These are phyloP conservation scores for Podarcis cretensis DNA, from an alignment of 2,113 vertebrate genomes.

Conservation along the genomic window DNA sequence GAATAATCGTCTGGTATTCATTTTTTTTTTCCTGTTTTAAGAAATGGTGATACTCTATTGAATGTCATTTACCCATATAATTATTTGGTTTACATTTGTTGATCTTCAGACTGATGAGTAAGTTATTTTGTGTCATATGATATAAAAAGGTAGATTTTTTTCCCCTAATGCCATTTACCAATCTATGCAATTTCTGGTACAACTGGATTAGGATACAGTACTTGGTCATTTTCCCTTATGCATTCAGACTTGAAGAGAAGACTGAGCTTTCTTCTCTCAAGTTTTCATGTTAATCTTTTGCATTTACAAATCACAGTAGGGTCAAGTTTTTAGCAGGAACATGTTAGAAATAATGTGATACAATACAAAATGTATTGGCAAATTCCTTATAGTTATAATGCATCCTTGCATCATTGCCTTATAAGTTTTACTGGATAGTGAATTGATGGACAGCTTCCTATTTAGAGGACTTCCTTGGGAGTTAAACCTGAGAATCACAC, in stretches of 20 bases:
- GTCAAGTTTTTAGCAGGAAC: background rate
- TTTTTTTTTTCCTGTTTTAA: background rate
- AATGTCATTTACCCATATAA: background rate
- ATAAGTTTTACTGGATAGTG: background rate
- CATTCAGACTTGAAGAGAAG: background rate
- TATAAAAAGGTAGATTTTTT: background rate
- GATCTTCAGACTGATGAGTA: background rate
- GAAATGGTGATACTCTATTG: background rate
- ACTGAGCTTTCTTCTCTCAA: constrained; percentile 20
- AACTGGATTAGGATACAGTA: constrained; percentile 41
- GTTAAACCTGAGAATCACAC: background rate
- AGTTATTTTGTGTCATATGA: constrained; percentile 36
- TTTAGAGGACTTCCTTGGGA: background rate
- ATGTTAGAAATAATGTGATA: constrained; percentile 13
- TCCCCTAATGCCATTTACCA: no score
- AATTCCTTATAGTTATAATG: background rate
- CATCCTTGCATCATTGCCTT: background rate
- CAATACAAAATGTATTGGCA: background rate
- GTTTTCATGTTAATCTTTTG: background rate
- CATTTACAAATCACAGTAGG: background rate
- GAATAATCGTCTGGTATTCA: background rate
- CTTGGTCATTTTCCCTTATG: constrained; percentile 2
- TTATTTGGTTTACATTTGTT: background rate
- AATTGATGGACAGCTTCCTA: background rate
- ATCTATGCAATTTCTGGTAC: background rate